These are phyloP conservation scores for Indicator indicator DNA, from an alignment of 2,113 vertebrate species.

Conservation along the genomic window DNA sequence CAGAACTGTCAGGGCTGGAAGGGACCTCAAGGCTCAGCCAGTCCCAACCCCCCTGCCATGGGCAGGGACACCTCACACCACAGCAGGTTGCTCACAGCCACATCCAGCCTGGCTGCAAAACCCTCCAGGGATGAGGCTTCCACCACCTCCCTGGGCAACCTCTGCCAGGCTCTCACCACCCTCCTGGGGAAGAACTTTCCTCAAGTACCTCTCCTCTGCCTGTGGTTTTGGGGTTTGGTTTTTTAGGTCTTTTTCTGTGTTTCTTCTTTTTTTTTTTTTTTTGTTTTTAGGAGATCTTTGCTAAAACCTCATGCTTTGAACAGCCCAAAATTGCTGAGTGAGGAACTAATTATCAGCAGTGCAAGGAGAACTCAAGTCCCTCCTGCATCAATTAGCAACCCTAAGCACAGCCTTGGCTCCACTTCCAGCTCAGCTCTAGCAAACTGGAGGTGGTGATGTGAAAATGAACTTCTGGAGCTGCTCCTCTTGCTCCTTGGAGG, in stretches of 20 bases:
- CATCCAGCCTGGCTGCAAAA: too few relatives aligned
- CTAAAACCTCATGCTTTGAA: neutral
- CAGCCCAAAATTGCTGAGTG: slow-evolving; percentile 10
- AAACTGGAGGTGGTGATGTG: neutral
- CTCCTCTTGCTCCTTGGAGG: neutral
- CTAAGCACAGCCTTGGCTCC: neutral
- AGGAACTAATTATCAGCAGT: neutral
- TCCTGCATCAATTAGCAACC: slow-evolving; percentile 53
- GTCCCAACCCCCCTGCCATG: too few relatives aligned
- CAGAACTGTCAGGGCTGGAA: too few relatives aligned
- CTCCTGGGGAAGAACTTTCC: neutral
- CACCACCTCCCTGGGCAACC: too few relatives aligned
- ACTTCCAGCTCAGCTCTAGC: slow-evolving; percentile 42
- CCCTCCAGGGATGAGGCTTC: too few relatives aligned
- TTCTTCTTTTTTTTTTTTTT: neutral
- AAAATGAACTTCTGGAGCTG: slow-evolving; percentile 40
- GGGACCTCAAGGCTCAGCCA: too few relatives aligned
- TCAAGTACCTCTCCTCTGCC: neutral
- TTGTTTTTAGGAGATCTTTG: neutral
- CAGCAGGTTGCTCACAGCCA: too few relatives aligned
- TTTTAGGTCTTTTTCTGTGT: neutral
- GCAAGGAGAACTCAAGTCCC: neutral
- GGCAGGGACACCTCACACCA: too few relatives aligned
- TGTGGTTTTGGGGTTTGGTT: neutral
- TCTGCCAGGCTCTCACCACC: too few relatives aligned